Evolutionary conservation across 2,113 vertebrate species (phyloP).

Genomic region (Phylloscopus whistleri): DNA sequence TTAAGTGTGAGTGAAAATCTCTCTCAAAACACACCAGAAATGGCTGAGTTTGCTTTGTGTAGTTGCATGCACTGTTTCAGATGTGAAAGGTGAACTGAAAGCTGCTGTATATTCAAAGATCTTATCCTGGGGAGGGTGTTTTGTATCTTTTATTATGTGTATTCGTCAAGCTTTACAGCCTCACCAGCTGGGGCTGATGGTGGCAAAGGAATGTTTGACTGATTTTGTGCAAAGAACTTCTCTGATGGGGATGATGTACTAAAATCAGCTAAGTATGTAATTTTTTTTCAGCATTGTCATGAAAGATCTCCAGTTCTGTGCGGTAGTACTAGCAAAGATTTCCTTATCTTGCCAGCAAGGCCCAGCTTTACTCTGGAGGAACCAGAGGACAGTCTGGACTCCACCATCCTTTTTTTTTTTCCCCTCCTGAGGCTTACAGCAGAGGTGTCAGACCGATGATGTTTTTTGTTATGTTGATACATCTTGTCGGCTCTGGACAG

Average conservation of each 20-base stretch:
- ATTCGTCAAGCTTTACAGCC: neutral
- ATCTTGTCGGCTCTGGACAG: neutral
- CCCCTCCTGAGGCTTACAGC: neutral
- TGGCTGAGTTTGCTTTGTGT: neutral
- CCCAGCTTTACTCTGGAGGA: neutral
- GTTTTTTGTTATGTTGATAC: neutral
- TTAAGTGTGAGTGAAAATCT: slow-evolving; percentile 10
- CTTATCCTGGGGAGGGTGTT: neutral
- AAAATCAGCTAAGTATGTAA: neutral
- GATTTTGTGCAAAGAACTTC: neutral
- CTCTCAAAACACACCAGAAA: slow-evolving; percentile 27
- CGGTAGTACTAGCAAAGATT: neutral
- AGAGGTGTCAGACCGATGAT: neutral
- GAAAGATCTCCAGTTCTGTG: neutral
- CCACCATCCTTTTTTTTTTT: neutral
- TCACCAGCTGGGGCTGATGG: neutral
- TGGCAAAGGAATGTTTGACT: neutral
- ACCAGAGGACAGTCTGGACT: neutral
- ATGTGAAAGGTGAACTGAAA: slow-evolving; percentile 37
- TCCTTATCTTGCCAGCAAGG: neutral
- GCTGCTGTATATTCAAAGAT: neutral
- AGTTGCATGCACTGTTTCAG: neutral
- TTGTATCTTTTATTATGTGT: neutral
- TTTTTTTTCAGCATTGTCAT: neutral
- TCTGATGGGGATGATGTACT: neutral